Conservation (phyloP, 2,797 vertebrate species). For the Manis javanica region DNA sequence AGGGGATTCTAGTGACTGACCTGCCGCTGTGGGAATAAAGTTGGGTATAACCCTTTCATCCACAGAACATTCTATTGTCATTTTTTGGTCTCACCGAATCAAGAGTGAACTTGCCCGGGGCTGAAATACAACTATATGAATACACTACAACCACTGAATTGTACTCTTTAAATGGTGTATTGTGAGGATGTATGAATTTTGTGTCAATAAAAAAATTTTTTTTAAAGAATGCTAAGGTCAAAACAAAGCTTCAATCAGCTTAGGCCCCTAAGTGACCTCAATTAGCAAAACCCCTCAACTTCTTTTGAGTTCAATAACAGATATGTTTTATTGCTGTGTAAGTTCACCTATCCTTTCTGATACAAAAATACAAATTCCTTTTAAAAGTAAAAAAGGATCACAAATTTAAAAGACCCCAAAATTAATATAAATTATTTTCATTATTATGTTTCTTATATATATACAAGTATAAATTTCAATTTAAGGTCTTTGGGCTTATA, state of each 20-base stretch:
- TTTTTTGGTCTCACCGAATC: too few relatives aligned
- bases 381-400: background rate
- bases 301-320: background rate
- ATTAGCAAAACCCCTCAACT: background rate
- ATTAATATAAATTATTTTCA: background rate
- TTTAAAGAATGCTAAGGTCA: background rate
- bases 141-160: background rate
- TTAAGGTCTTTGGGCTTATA: background rate
- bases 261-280: background rate
- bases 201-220: background rate
- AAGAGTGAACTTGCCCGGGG: too few relatives aligned
- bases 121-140: background rate
- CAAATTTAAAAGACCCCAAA: background rate
- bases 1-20: too few relatives aligned
- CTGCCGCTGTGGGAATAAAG: too few relatives aligned
- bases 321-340: background rate
- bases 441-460: constrained; percentile 13
- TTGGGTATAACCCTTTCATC: too few relatives aligned
- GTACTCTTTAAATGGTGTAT: background rate
- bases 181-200: background rate
- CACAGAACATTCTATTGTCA: too few relatives aligned
- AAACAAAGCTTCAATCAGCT: constrained; percentile 7
- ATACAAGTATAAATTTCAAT: constrained; percentile 20
- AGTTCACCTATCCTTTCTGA: background rate
- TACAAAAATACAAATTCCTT: background rate